A percentile compares a stretch with the other conserved stretches of the same genome.
Evolutionary conservation across 1,140 invertebrate species (phyloP).

Genomic region (Papilio polytes): DNA sequence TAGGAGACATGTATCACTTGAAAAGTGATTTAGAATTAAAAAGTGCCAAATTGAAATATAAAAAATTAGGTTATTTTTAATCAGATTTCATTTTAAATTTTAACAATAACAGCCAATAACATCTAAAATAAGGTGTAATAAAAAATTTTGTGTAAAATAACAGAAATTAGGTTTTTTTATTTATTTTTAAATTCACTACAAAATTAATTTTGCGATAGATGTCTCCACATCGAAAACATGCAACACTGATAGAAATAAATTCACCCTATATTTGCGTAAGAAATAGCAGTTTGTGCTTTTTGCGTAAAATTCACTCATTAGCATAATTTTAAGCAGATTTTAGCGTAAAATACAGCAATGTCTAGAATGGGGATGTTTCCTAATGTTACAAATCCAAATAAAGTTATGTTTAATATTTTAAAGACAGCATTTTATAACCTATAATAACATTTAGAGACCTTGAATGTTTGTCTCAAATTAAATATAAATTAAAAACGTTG

Average conservation of each 20-base stretch:
- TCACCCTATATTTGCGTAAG: background rate
- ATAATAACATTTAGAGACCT: no score
- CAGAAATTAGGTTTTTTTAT: background rate
- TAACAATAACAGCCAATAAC: background rate
- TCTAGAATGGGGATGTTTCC: no score
- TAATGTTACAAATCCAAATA: no score
- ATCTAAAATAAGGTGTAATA: background rate
- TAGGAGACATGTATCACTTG: constrained; percentile 17
- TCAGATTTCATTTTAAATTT: background rate
- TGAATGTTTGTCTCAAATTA: no score
- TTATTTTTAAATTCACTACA: background rate
- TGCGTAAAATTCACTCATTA: background rate
- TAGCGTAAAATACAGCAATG: constrained; percentile 1
- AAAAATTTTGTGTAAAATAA: constrained; percentile 8
- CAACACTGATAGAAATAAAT: constrained; percentile 43
- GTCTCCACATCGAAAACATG: constrained; percentile 39
- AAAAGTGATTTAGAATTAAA: background rate
- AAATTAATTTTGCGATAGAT: constrained; percentile 26
- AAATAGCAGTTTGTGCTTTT: background rate
- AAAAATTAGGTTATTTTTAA: background rate
- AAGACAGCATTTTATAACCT: no score
- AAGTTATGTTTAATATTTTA: no score
- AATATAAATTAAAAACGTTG: no score
- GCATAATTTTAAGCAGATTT: constrained; percentile 10
- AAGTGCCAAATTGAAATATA: constrained; percentile 2